Conservation (phyloP, 2,888 invertebrate genomes). For the Cheilosia scutellata region DNA sequence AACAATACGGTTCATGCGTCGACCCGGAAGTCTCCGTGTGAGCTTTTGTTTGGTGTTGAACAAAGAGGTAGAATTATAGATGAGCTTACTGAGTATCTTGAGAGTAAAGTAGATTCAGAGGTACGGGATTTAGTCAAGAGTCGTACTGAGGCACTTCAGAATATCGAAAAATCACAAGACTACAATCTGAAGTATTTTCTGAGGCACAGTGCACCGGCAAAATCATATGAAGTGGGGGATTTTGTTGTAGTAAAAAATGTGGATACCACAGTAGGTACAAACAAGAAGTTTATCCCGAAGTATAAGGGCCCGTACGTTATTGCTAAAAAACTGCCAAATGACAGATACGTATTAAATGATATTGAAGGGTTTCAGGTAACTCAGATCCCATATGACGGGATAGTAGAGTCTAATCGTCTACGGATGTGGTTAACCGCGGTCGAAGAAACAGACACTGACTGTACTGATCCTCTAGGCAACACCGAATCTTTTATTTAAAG, state of each 20-base stretch:
- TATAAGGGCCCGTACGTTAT: neutral
- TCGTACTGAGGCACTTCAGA: neutral
- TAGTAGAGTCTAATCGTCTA: neutral
- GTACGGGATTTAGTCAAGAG: neutral
- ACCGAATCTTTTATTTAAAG: neutral
- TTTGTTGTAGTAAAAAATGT: constrained; percentile 8
- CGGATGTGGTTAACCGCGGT: neutral
- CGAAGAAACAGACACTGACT: neutral
- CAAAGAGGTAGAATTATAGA: constrained; percentile 38
- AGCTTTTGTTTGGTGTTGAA: constrained; percentile 33
- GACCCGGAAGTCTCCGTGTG: neutral
- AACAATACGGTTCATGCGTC: neutral
- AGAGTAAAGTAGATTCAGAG: neutral
- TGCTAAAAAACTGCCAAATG: constrained; percentile 8
- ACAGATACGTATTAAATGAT: constrained; percentile 17
- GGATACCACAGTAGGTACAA: neutral
- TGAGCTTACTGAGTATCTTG: neutral
- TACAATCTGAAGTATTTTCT: neutral
- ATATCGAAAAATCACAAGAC: neutral
- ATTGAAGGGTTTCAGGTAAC: constrained; percentile 1
- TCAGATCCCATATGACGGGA: neutral
- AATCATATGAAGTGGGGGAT: neutral
- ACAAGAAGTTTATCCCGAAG: neutral
- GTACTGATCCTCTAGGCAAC: neutral
- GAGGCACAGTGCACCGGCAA: constrained; percentile 8